Base-by-base conservation (phyloP, 2,888 invertebrate species). In the Thymelicus lineola region DNA sequence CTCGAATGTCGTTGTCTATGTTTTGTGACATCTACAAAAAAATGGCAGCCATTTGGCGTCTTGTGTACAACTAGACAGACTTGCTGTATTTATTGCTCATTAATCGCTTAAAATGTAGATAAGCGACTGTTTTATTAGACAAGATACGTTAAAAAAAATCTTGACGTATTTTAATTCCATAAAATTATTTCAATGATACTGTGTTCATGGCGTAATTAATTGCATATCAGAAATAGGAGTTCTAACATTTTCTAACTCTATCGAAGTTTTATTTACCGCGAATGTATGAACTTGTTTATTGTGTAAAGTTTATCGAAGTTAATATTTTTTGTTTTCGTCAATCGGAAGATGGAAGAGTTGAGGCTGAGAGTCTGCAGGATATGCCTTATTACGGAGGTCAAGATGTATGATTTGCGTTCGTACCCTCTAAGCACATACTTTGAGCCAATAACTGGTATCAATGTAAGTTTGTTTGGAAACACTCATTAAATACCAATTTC, bases 191-290 rank as follows among this genome's bases (percentile, higher is more conserved):
- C 9, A 17, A 38, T 42, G 6, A 58, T 12, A 46, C 10, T 48
- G 28, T 12, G 45, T 58, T 28, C 6, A 28, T 46, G 7, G 28
- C 10, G 48, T 48, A 62, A 20, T 58, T 48, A 63, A 50, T 48
- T 28, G n/a, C 58, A 48, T n/a, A 58, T 63, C 57, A 7, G 7
- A n/a, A 55, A 60, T 72, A 86, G 88, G 80, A 87, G 83, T 84
- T 91, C 90, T 91, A 90, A 81, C 83, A 86, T 85, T 90, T 90
- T 88, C 80, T 90, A 90, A 81, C 81, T 90, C 87, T 86, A 87
- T 85, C 78, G 66, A 69, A 48, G 50, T 66, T 70, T 74, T 72
- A 68, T 76, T 67, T 75, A 74, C 82, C 86, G 86, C 86, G 83
- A 88, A 86, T 76, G 70, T 85, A 84, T 81, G 80, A 86, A 85